phyloP scores from a whole-genome alignment of 2,797 vertebrate genomes.

The Telmatherina bonti region DNA sequence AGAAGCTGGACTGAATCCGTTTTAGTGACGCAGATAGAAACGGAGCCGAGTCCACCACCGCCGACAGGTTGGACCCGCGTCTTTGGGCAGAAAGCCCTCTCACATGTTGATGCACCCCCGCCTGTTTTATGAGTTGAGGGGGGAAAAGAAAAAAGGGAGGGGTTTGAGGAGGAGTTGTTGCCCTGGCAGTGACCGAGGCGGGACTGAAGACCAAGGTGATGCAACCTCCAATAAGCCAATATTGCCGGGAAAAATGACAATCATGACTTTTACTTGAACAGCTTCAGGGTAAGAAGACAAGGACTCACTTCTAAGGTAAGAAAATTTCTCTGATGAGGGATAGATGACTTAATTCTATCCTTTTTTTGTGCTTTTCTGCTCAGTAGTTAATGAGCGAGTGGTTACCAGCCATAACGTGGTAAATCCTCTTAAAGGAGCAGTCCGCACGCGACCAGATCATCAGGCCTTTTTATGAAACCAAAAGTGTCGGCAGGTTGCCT shows the following conservation, averaged over 20 bases:
- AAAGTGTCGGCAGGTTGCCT: rapidly evolving
- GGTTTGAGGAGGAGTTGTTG: constrained; percentile 34
- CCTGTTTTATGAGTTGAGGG: constrained; percentile 3
- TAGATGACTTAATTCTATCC: background rate
- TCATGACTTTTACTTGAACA: background rate
- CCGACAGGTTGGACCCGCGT: no score
- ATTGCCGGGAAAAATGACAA: constrained; percentile 9
- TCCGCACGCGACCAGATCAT: background rate
- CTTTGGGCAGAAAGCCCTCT: no score
- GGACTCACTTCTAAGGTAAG: constrained; percentile 45
- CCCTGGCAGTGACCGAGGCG: constrained; percentile 12
- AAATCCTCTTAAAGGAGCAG: no score
- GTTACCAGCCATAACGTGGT: background rate
- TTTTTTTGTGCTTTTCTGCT: background rate
- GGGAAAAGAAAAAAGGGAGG: constrained; percentile 43
- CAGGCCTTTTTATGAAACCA: no score
- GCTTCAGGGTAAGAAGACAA: no score
- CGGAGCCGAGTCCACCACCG: no score
- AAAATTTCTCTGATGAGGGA: background rate
- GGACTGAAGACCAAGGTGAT: constrained; percentile 52
- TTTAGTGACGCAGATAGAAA: no score
- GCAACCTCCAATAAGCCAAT: constrained; percentile 50
- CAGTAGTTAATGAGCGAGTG: background rate
- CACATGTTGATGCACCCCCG: constrained; percentile 11
- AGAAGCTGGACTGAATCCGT: background rate